Percentiles rank a stretch among this genome's conserved stretches.
phyloP scores from a whole-genome alignment of 2,113 vertebrate genomes.

The Cyrtonyx montezumae region DNA sequence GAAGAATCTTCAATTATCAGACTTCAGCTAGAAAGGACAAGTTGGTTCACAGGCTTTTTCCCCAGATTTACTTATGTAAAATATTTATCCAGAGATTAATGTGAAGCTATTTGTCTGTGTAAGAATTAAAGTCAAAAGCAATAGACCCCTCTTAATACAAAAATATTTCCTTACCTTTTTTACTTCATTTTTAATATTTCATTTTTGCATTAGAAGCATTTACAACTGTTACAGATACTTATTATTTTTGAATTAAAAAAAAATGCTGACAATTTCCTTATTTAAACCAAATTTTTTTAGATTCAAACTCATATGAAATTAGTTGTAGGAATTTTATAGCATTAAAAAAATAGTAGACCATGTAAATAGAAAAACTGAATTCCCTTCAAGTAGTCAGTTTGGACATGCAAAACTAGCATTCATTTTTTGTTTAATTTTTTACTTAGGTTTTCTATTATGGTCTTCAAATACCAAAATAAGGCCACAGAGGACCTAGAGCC shows the following conservation, averaged over 20 bases:
- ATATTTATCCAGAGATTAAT: not conserved
- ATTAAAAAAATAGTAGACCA: not conserved
- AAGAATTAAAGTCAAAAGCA: not conserved
- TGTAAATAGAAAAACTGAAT: not conserved
- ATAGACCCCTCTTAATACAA: not conserved
- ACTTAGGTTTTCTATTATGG: not conserved
- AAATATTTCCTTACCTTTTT: fast-evolving
- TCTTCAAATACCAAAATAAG: not conserved
- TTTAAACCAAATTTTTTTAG: not conserved
- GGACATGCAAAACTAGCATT: not conserved
- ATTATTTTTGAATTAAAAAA: not conserved
- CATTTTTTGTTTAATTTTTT: not conserved
- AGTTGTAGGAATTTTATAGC: not conserved
- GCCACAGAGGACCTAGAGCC: not conserved
- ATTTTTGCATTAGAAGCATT: not conserved
- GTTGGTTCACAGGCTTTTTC: not conserved
- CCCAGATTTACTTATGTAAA: not conserved
- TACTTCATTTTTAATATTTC: not conserved
- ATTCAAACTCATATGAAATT: not conserved
- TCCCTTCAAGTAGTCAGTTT: not conserved
- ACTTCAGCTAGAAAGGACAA: not conserved
- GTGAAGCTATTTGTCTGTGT: not conserved
- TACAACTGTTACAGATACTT: not conserved
- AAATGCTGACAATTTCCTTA: not conserved
- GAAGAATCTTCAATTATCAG: not conserved